Evolutionary conservation across 1,140 invertebrate genomes (phyloP).

Genomic region (Lordiphosa collinella): DNA sequence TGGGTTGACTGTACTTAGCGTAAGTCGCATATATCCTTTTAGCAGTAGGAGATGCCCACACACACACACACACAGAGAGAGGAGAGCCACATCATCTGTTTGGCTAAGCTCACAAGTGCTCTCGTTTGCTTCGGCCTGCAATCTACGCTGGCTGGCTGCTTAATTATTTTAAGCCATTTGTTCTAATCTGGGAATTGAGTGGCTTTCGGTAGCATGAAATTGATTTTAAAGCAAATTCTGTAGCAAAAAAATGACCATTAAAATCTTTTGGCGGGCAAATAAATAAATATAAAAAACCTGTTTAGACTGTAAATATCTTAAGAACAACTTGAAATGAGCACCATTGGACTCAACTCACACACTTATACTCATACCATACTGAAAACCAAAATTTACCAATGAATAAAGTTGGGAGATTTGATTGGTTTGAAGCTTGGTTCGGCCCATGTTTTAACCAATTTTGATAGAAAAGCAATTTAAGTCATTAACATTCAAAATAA

Average conservation of each 20-base stretch:
- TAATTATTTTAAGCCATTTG: constrained; percentile 71
- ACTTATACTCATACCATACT: too few species aligned
- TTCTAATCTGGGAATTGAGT: constrained; percentile 53
- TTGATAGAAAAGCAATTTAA: too few species aligned
- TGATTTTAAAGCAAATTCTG: constrained; percentile 42
- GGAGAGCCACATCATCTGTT: constrained; percentile 58
- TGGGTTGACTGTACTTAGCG: constrained; percentile 29
- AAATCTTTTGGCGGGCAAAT: too few species aligned
- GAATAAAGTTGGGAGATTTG: too few species aligned
- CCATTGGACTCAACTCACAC: too few species aligned
- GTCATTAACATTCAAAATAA: too few species aligned
- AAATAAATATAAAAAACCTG: too few species aligned
- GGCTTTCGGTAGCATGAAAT: constrained; percentile 28
- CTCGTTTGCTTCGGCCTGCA: constrained; percentile 33
- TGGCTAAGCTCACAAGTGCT: constrained; percentile 40
- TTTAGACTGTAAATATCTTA: too few species aligned
- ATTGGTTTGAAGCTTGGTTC: too few species aligned
- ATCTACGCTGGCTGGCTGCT: constrained; percentile 27
- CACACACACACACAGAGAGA: neutral
- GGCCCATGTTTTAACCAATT: too few species aligned
- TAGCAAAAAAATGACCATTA: constrained; percentile 7
- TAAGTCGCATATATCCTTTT: constrained; percentile 44
- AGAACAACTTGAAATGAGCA: too few species aligned
- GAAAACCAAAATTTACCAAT: too few species aligned
- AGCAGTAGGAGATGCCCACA: constrained; percentile 10